Evolutionary conservation across 2,888 invertebrate species (phyloP).

Genomic region (Ectemnius lituratus): DNA sequence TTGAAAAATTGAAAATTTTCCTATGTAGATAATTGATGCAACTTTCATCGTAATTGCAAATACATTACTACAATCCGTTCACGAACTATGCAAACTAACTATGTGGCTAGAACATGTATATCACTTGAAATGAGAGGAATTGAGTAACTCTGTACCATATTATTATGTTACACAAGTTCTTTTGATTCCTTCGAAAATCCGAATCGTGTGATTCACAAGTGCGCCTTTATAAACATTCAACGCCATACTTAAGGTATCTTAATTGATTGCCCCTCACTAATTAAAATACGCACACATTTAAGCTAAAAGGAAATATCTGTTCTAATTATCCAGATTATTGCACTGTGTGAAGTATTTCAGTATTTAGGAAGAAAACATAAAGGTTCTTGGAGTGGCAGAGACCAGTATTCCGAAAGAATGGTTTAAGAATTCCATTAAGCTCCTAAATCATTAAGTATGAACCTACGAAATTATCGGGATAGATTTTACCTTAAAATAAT

Average conservation of each 20-base stretch:
- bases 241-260: conserved; percentile 38
- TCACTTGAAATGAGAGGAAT: conserved; percentile 57
- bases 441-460: conserved; percentile 26
- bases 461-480: conserved; percentile 33
- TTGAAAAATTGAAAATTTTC: conserved; percentile 44
- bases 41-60: conserved; percentile 40
- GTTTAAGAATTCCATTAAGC: conserved; percentile 14
- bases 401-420: conserved; percentile 28
- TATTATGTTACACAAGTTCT: conserved; percentile 50
- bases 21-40: conserved; percentile 37
- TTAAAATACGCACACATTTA: conserved; percentile 37
- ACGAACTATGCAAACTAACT: conserved; percentile 47
- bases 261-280: conserved; percentile 51
- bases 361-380: conserved; percentile 21
- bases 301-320: conserved; percentile 40
- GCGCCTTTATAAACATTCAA: conserved; percentile 39
- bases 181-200: conserved; percentile 47
- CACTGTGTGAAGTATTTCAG: conserved; percentile 36
- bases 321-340: conserved; percentile 49
- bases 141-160: conserved; percentile 45
- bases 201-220: conserved; percentile 49
- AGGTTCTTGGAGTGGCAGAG: conserved; percentile 20
- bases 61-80: conserved; percentile 41
- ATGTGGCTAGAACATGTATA: conserved; percentile 54
- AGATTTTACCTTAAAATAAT: conserved; percentile 38